These are phyloP conservation scores for Nothocercus julius DNA, from an alignment of 2,113 vertebrate genomes.

Conservation along the genomic window DNA sequence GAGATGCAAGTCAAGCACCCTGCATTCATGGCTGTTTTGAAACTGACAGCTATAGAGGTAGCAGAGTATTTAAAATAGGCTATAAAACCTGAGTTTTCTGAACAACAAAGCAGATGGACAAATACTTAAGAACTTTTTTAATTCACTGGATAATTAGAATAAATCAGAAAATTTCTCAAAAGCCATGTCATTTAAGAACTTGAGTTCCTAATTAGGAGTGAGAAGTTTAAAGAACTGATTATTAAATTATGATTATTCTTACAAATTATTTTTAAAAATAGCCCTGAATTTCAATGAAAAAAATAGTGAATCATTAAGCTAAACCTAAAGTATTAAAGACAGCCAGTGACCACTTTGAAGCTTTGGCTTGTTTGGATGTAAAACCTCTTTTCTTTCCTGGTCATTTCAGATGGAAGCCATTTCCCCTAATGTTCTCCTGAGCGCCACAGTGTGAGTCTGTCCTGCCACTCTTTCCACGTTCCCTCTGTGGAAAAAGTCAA, in stretches of 20 bases:
- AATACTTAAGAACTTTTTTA: background rate
- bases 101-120: background rate
- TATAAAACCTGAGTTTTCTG: background rate
- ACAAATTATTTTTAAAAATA: background rate
- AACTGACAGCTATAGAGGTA: background rate
- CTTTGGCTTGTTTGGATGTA: background rate
- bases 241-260: background rate
- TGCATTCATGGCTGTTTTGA: background rate
- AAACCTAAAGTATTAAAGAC: background rate
- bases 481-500: background rate
- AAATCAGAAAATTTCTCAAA: background rate
- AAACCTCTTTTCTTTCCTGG: background rate
- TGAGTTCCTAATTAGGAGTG: background rate
- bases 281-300: background rate
- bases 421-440: background rate
- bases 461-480: background rate
- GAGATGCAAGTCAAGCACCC: background rate
- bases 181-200: background rate
- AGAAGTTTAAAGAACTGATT: background rate
- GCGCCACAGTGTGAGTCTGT: accelerated
- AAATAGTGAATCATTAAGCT: background rate
- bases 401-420: background rate
- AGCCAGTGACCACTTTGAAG: background rate
- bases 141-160: background rate
- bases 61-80: background rate